Conservation (phyloP, 1,140 invertebrate species). For the Brachionus angularis region DNA sequence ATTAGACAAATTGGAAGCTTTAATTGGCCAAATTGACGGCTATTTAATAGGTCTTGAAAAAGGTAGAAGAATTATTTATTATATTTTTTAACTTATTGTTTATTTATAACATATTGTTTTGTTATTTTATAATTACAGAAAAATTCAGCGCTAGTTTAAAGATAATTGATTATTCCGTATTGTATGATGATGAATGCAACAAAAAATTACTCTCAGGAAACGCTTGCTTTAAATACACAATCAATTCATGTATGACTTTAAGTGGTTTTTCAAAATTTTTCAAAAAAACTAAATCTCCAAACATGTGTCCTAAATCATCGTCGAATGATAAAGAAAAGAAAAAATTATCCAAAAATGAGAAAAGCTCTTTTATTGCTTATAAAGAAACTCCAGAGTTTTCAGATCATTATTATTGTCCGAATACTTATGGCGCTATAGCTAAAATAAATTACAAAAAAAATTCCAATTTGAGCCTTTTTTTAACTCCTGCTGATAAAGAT, state of each 20-base stretch:
- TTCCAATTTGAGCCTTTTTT: not conserved
- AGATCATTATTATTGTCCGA: slow-evolving; percentile 27
- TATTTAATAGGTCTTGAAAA: slow-evolving; percentile 19
- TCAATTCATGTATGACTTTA: slow-evolving; percentile 8
- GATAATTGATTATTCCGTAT: not conserved
- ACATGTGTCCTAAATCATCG: slow-evolving; percentile 7
- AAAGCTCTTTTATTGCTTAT: not conserved
- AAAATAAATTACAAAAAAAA: slow-evolving; percentile 3
- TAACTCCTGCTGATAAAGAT: not conserved
- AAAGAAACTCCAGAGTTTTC: slow-evolving; percentile 12
- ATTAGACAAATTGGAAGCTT: not conserved
- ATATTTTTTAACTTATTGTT: too few relatives aligned
- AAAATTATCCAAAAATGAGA: not conserved
- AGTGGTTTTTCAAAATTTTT: slow-evolving; percentile 24
- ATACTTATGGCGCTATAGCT: not conserved
- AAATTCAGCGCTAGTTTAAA: slow-evolving; percentile 4
- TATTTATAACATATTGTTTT: not conserved
- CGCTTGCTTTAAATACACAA: not conserved
- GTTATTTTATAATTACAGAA: slow-evolving; percentile 10
- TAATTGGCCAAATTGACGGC: not conserved
- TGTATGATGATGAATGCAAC: not conserved
- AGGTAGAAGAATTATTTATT: not conserved
- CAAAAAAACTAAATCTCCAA: slow-evolving; percentile 17
- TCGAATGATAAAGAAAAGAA: not conserved
- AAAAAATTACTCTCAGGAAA: not conserved